Evolutionary conservation across 2,888 invertebrate genomes (phyloP).

Genomic region (Drosophila quinaria): DNA sequence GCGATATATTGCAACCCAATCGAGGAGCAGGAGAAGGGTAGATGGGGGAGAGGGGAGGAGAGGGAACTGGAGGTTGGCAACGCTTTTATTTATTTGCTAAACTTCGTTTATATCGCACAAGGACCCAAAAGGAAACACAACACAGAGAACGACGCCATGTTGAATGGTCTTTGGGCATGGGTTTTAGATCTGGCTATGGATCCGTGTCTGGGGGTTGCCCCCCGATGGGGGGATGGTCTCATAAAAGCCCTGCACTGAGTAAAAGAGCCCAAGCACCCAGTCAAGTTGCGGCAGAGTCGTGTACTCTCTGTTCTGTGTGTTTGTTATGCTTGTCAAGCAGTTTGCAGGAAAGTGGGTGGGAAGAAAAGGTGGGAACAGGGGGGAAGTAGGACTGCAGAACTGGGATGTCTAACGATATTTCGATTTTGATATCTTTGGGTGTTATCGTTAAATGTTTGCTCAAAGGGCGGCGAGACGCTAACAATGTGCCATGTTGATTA

Average conservation of each 20-base stretch:
- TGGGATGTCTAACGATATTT: conserved; percentile 74
- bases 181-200: conserved; percentile 18
- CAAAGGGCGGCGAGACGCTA: conserved; percentile 13
- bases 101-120: conserved; percentile 75
- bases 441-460: conserved; percentile 80
- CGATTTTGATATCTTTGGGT: conserved; percentile 83
- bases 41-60: conserved; percentile 1
- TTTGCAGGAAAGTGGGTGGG: conserved; percentile 56
- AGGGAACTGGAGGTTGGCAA: conserved; percentile 8
- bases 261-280: conserved; percentile 25
- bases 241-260: conserved; percentile 63
- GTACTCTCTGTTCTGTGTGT: conserved; percentile 72
- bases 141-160: conserved; percentile 67
- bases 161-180: conserved; percentile 57
- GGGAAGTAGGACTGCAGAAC: not conserved
- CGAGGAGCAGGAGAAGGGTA: conserved; percentile 12
- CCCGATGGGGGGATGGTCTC: conserved; percentile 38
- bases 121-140: conserved; percentile 38
- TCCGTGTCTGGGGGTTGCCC: conserved; percentile 13
- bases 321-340: conserved; percentile 84
- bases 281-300: conserved; percentile 54
- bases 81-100: conserved; percentile 77
- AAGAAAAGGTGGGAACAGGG: not conserved
- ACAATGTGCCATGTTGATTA: conserved; percentile 71
- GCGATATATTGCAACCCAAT: conserved; percentile 81